phyloP scores from a whole-genome alignment of 37 sponge, comb jelly and placozoan species.

The Mnemiopsis leidyi region DNA sequence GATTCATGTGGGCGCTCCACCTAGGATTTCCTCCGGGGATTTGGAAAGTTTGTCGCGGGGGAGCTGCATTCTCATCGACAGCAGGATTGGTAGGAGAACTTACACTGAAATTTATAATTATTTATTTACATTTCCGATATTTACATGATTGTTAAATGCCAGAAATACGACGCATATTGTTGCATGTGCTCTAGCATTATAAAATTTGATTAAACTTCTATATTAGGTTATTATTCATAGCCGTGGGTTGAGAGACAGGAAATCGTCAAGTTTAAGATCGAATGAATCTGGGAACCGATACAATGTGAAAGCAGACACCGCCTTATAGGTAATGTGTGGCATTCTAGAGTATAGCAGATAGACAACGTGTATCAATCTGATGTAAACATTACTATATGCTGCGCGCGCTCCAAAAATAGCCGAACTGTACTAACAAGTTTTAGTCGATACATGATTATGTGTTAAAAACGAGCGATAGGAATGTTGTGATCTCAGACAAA shows the following conservation, averaged over 20 bases:
- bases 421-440: background rate
- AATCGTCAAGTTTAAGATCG: no score
- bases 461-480: background rate
- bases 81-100: background rate
- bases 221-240: no score
- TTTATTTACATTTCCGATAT: no score
- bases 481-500: background rate
- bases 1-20: slow-evolving; percentile 58
- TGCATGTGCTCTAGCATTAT: no score
- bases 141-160: no score
- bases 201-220: no score
- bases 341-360: no score
- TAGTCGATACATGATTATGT: background rate
- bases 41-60: background rate
- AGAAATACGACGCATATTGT: no score
- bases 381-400: background rate
- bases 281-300: no score
- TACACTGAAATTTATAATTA: background rate
- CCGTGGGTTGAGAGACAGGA: no score
- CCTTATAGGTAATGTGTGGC: no score
- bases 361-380: background rate
- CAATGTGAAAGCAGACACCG: no score
- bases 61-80: background rate
- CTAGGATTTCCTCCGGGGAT: background rate
- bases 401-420: slow-evolving; percentile 39